phyloP scores from a whole-genome alignment of 2,797 vertebrate species.

The Anas bahamensis region DNA sequence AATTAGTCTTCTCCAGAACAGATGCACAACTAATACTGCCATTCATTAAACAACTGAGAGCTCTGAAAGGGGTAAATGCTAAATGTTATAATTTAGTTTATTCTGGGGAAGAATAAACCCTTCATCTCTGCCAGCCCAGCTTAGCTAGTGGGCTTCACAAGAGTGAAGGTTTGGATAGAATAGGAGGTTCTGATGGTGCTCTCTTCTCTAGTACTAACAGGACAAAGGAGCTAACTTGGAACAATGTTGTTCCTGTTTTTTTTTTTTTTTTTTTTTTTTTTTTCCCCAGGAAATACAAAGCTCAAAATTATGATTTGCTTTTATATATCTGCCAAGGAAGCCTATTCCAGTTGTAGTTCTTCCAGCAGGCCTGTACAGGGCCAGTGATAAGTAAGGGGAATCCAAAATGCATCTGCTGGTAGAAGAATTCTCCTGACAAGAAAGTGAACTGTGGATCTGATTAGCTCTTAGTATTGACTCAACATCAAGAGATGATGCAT shows the following conservation, averaged over 20 bases:
- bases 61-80: not conserved
- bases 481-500: not conserved
- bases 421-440: not conserved
- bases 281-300: not conserved
- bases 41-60: not conserved
- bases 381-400: not conserved
- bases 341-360: not conserved
- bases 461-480: not conserved
- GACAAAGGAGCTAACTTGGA: not conserved
- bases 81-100: not conserved
- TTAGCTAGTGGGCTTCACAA: not conserved
- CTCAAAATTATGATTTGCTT: not conserved
- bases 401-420: not conserved
- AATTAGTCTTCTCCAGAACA: not conserved
- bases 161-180: not conserved
- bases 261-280: not conserved
- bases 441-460: not conserved
- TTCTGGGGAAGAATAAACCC: not conserved
- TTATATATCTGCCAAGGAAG: not conserved
- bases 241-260: not conserved
- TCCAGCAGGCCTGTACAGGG: not conserved
- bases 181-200: not conserved
- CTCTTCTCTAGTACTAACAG: not conserved
- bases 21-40: not conserved
- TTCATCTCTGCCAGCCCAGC: not conserved